Conservation (phyloP, 2,888 invertebrate species). For the Alentia gelatinosa region DNA sequence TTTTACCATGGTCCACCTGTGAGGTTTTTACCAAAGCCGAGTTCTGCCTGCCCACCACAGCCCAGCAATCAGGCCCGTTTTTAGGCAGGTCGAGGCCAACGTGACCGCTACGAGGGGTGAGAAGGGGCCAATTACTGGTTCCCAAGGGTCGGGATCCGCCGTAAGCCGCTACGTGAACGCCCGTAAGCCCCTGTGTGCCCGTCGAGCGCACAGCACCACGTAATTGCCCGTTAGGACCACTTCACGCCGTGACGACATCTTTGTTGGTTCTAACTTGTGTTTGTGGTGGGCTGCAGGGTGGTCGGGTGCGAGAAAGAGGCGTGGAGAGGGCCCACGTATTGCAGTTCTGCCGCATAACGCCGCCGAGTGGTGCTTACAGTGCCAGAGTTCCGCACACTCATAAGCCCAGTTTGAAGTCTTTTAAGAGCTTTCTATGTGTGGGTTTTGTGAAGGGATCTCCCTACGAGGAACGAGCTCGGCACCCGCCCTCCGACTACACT, state of each 20-base stretch:
- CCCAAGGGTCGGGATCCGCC: not conserved
- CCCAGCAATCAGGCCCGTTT: not conserved
- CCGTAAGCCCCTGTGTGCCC: not conserved
- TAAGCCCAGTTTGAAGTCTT: not conserved
- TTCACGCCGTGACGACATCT: not conserved
- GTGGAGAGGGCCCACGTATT: not conserved
- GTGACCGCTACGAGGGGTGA: not conserved
- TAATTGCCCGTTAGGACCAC: slow-evolving; percentile 17
- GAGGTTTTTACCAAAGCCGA: not conserved
- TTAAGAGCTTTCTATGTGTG: too few relatives aligned
- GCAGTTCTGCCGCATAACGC: not conserved
- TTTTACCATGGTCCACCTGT: not conserved
- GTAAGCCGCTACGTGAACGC: not conserved
- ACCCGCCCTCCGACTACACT: too few relatives aligned
- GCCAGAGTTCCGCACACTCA: not conserved
- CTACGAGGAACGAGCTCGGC: too few relatives aligned
- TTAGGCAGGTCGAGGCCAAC: not conserved
- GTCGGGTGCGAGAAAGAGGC: not conserved
- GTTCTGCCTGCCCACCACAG: not conserved
- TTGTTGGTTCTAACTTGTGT: slow-evolving; percentile 16
- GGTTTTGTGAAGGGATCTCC: too few relatives aligned
- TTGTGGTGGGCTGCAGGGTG: not conserved
- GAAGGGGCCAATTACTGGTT: not conserved
- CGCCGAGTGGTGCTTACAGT: not conserved
- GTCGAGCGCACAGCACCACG: not conserved